Evolutionary conservation across 2,888 invertebrate genomes (phyloP).

Genomic region (Acronicta alni): DNA sequence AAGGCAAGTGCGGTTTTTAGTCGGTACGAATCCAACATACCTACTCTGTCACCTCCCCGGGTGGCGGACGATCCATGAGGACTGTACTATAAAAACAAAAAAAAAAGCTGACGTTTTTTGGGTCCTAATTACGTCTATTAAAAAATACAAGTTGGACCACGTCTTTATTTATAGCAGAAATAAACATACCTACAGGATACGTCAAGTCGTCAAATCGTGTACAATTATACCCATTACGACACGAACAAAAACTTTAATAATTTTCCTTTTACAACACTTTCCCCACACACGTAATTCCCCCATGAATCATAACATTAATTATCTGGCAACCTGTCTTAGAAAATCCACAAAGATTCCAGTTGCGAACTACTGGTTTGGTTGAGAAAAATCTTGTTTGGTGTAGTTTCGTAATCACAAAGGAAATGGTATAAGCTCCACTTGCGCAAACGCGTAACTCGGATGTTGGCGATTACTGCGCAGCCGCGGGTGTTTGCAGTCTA

Average conservation of each 20-base stretch:
- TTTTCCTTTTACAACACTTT: constrained; percentile 55
- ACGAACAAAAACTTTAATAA: constrained; percentile 37
- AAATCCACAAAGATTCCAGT: constrained; percentile 65
- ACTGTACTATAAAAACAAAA: too few relatives aligned
- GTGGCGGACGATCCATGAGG: too few relatives aligned
- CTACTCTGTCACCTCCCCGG: too few relatives aligned
- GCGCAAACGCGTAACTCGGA: constrained; percentile 80
- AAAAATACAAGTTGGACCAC: constrained; percentile 10
- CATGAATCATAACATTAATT: constrained; percentile 58
- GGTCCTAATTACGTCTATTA: too few relatives aligned
- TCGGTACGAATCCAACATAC: too few relatives aligned
- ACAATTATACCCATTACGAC: constrained; percentile 32
- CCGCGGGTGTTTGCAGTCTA: constrained; percentile 54
- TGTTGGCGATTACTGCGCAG: constrained; percentile 76
- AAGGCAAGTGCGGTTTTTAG: too few relatives aligned
- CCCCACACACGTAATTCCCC: constrained; percentile 47
- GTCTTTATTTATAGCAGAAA: constrained; percentile 25
- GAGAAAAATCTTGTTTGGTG: constrained; percentile 70
- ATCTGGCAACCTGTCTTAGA: constrained; percentile 59
- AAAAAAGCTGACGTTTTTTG: too few relatives aligned
- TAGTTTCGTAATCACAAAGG: constrained; percentile 73
- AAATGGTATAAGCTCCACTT: constrained; percentile 65
- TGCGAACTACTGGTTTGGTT: constrained; percentile 63
- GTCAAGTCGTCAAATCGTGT: constrained; percentile 18
- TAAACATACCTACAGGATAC: constrained; percentile 31